Percentiles rank a stretch among this genome's conserved stretches.
Evolutionary conservation across 2,797 vertebrate genomes (phyloP).

Genomic region (Acestrorhynchus altus): DNA sequence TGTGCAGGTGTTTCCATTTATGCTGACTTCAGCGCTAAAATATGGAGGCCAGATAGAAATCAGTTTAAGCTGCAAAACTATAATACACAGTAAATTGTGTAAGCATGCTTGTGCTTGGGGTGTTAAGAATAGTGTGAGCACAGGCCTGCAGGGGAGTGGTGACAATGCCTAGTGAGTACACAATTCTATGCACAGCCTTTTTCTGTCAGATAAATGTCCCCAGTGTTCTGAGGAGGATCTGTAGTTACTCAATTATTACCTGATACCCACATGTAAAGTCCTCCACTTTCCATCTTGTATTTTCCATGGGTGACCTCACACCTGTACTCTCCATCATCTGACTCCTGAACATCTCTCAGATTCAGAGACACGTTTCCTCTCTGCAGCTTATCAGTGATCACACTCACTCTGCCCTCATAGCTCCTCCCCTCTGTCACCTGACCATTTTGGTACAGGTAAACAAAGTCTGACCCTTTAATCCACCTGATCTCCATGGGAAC

Average conservation of each 20-base stretch:
- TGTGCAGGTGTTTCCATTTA: no score
- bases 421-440: constrained; percentile 12
- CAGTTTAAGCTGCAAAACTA: no score
- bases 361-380: constrained; percentile 24
- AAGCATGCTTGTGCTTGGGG: no score
- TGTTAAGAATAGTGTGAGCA: no score
- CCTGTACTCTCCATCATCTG: background rate
- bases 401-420: constrained; percentile 29
- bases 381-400: background rate
- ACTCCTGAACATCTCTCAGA: background rate
- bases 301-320: constrained; percentile 16
- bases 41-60: no score
- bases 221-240: no score
- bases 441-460: constrained; percentile 13
- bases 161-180: no score
- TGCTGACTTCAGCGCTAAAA: no score
- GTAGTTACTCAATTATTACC: background rate
- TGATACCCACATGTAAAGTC: background rate
- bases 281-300: background rate
- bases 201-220: no score
- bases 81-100: no score
- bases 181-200: no score
- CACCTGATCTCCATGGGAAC: constrained; percentile 27
- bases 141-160: no score
- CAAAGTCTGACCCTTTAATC: constrained; percentile 17